Conservation (phyloP, 2,113 vertebrate genomes). For the Tichodroma muraria region DNA sequence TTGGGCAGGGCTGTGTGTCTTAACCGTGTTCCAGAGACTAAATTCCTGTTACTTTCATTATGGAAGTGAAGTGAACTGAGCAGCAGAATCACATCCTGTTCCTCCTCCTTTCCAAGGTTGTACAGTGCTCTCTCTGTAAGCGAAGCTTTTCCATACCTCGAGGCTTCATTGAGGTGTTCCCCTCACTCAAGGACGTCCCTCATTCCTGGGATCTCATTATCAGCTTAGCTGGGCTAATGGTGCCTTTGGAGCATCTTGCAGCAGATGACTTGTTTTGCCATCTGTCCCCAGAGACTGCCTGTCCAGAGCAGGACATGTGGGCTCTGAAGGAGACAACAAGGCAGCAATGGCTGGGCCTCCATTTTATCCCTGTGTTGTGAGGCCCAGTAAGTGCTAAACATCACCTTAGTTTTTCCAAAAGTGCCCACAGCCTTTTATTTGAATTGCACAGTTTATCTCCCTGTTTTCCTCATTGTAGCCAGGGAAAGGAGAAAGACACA, state of each 20-base stretch:
- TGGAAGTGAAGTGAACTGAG: not conserved
- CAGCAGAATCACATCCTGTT: not conserved
- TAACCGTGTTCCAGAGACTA: not conserved
- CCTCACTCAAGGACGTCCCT: not conserved
- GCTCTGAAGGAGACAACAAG: not conserved
- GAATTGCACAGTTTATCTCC: not conserved
- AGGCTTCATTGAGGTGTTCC: not conserved
- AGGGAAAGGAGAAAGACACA: not conserved
- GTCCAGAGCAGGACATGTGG: not conserved
- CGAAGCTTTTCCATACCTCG: not conserved
- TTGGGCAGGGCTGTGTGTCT: not conserved
- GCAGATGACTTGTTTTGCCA: conserved; percentile 5
- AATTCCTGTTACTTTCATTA: not conserved
- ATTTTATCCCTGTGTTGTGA: not conserved
- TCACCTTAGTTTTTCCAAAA: not conserved
- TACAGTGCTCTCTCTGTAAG: not conserved
- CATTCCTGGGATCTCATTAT: not conserved
- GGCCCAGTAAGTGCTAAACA: not conserved
- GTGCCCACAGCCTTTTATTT: not conserved
- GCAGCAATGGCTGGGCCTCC: not conserved
- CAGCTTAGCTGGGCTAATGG: not conserved
- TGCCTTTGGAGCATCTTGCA: not conserved
- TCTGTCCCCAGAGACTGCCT: not conserved
- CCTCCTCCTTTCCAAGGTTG: not conserved
- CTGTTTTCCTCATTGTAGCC: not conserved